These are phyloP conservation scores for Zaprionus kolodkinae DNA, from an alignment of 1,140 invertebrate genomes.

Conservation along the genomic window DNA sequence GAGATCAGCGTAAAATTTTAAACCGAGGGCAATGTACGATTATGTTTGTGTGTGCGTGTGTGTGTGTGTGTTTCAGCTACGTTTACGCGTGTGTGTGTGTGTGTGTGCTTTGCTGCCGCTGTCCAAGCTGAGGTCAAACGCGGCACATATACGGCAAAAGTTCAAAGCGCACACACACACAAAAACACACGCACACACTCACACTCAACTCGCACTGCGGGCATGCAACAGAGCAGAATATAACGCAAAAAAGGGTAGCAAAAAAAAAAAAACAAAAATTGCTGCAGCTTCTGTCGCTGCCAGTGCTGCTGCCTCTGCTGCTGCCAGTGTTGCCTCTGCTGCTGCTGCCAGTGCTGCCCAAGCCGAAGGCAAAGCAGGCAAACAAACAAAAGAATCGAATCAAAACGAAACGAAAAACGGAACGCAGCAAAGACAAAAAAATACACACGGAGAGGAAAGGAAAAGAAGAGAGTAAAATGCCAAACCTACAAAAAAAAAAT, in stretches of 20 bases:
- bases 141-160: slow-evolving; percentile 42
- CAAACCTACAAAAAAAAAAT: slow-evolving; percentile 46
- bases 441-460: neutral
- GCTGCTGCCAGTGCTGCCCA: slow-evolving; percentile 1
- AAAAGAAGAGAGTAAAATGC: slow-evolving; percentile 34
- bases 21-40: slow-evolving; percentile 74
- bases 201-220: slow-evolving; percentile 2
- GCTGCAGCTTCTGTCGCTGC: slow-evolving; percentile 38
- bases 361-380: neutral
- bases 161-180: slow-evolving; percentile 61
- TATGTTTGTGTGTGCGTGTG: slow-evolving; percentile 46
- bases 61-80: slow-evolving; percentile 17
- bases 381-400: slow-evolving; percentile 55
- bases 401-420: slow-evolving; percentile 7
- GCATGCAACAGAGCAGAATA: slow-evolving; percentile 14
- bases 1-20: slow-evolving; percentile 72
- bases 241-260: slow-evolving; percentile 33
- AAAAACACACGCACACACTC: slow-evolving; percentile 4
- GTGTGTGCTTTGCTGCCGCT: slow-evolving; percentile 8
- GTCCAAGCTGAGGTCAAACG: slow-evolving; percentile 24
- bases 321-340: slow-evolving; percentile 10
- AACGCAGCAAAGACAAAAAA: slow-evolving; percentile 7
- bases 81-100: slow-evolving; percentile 13
- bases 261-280: slow-evolving; percentile 20
- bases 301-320: neutral